These are phyloP conservation scores for Lepus townsendii DNA, from an alignment of 2,797 vertebrate genomes.

Conservation along the genomic window DNA sequence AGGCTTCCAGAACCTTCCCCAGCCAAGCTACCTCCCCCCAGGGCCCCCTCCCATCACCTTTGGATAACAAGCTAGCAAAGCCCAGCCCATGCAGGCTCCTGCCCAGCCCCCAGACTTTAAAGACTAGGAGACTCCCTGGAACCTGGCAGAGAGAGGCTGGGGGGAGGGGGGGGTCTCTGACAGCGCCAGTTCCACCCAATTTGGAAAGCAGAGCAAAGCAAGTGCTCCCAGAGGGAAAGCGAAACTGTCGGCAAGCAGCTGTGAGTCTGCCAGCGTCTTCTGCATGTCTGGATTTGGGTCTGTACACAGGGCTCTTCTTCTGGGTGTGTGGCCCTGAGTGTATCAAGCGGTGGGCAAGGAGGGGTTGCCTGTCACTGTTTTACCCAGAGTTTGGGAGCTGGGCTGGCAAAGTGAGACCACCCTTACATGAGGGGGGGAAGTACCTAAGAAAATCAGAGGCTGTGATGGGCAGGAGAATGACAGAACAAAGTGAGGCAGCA, in stretches of 20 bases:
- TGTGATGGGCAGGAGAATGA: background rate
- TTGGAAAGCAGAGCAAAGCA: conserved; percentile 47
- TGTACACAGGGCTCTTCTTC: background rate
- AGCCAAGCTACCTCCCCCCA: background rate
- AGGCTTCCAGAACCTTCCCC: conserved; percentile 43
- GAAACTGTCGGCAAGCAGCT: conserved; percentile 48
- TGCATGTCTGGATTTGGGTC: background rate
- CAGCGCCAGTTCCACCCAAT: background rate
- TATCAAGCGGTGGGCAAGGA: background rate
- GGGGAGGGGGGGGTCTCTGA: background rate
- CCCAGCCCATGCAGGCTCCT: background rate
- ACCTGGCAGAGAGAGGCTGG: background rate
- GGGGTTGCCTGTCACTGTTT: background rate
- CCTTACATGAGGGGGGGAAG: conserved; percentile 48
- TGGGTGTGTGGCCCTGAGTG: background rate
- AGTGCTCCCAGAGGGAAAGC: conserved; percentile 30
- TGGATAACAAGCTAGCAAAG: background rate
- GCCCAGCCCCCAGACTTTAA: background rate
- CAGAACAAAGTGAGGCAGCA: background rate
- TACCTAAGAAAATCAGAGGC: conserved; percentile 33
- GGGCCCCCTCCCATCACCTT: background rate
- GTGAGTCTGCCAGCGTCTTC: background rate
- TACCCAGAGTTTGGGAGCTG: background rate
- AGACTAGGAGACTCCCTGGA: background rate
- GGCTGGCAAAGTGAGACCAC: background rate